Evolutionary conservation across 2,888 invertebrate species (phyloP), one percentile per base, ranked within the genome.

Genomic region (Abrostola triplasia): DNA sequence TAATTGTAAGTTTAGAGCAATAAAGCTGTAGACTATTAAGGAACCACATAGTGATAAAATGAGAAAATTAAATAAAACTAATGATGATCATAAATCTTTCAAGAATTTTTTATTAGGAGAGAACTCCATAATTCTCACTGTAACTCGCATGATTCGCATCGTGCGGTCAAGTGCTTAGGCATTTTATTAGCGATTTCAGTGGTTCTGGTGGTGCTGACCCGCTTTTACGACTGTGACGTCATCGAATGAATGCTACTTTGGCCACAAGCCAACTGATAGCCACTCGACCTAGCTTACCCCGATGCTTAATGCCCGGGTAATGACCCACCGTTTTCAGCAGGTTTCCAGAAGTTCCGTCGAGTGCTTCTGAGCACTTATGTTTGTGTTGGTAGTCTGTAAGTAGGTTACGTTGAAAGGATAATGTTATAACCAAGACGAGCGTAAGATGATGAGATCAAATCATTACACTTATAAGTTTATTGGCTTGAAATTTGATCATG

Each of bases 241-340:
- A 89, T 86, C 83, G 83, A 85, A 87, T 88, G 83, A 86, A 88
- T 84, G 86, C 86, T 84, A 85, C 87, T 88, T 89, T 93, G 94
- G 94, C 89, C 67, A 63, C 71, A 80, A 77, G 91, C 93, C 94
- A 93, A 86, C 86, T 89, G 91, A 92, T 92, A 93, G 87, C 86
- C 88, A 87, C 90, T 90, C 87, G 86, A 89, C 88, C 89, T 84
- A 77, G 85, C 87, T 86, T 84, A 84, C 86, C 86, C 85, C 73
- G 63, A 76, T 80, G 81, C 83, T 90, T 91, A 89, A 89, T 89
- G 88, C 81, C 79, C 84, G 92, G 90, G 86, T 90, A 92, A 93
- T 87, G 91, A 91, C 91, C 91, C 82, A 83, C 83, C 83, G 84
- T 90, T 89, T 87, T 87, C 87, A 87, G 84, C 84, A 85, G 76